These are phyloP conservation scores for Prionchulus punctatus DNA, from an alignment of 2,888 invertebrate species.

Conservation along the genomic window DNA sequence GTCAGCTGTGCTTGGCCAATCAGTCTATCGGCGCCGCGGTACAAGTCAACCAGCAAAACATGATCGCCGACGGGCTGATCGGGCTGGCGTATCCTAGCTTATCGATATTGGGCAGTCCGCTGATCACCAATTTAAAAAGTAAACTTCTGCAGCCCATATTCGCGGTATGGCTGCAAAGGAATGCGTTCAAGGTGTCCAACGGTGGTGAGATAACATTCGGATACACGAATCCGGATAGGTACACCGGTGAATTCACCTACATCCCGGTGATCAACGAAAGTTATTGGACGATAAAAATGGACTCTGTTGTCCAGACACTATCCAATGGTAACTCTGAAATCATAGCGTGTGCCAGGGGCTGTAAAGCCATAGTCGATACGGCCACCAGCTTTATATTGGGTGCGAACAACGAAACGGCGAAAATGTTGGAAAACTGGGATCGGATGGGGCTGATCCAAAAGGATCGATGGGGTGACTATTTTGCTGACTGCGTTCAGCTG, in stretches of 20 bases:
- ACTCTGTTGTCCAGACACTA: neutral
- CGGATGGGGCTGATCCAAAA: neutral
- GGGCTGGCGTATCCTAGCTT: neutral
- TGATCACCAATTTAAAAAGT: neutral
- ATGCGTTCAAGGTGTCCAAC: neutral
- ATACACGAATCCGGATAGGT: neutral
- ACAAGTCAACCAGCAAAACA: neutral
- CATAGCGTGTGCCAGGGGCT: neutral
- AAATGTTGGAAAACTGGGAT: neutral
- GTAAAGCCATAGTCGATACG: constrained; percentile 1
- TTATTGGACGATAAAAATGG: neutral
- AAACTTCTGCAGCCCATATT: neutral
- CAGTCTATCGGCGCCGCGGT: neutral
- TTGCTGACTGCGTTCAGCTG: neutral
- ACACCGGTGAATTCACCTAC: neutral
- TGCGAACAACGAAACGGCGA: neutral
- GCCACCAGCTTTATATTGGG: constrained; percentile 1
- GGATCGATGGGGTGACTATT: neutral
- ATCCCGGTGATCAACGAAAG: neutral
- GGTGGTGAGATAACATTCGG: constrained; percentile 2
- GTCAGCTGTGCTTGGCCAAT: neutral
- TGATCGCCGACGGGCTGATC: neutral
- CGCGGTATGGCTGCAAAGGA: neutral
- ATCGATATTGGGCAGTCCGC: neutral
- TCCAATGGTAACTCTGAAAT: neutral